Percentiles rank a stretch among this genome's conserved stretches.
Evolutionary conservation across 2,888 invertebrate genomes (phyloP).

Genomic region (Leucoma salicis): DNA sequence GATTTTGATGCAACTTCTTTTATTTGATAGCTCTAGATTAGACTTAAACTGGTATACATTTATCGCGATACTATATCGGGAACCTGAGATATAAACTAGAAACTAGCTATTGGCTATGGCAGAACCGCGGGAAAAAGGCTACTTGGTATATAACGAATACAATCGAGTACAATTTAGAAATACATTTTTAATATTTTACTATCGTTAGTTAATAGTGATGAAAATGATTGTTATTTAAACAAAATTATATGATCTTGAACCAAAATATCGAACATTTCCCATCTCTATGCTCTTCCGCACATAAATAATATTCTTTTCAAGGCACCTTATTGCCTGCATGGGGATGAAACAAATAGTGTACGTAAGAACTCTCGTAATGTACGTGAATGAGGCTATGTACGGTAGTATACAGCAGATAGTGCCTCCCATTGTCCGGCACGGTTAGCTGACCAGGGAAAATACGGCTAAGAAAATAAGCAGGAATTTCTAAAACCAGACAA

Average conservation of each 20-base stretch:
- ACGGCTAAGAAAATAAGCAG: conserved; percentile 32
- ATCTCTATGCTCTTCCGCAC: conserved; percentile 40
- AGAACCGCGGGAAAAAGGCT: too few relatives aligned
- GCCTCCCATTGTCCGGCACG: conserved; percentile 61
- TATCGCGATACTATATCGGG: too few relatives aligned
- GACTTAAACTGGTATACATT: too few relatives aligned
- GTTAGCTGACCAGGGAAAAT: conserved; percentile 58
- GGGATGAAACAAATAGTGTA: conserved; percentile 66
- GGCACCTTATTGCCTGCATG: conserved; percentile 48
- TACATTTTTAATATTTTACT: too few relatives aligned
- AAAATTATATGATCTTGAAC: not conserved
- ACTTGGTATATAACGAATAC: too few relatives aligned
- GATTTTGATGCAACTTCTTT: too few relatives aligned
- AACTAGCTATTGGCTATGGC: too few relatives aligned
- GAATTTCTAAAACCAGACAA: conserved; percentile 27
- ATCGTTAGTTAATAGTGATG: too few relatives aligned
- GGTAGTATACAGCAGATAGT: conserved; percentile 44
- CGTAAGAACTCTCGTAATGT: conserved; percentile 53
- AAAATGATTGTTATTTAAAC: not conserved
- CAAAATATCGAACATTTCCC: not conserved
- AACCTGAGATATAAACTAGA: too few relatives aligned
- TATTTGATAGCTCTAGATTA: too few relatives aligned
- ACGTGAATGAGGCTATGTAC: conserved; percentile 39
- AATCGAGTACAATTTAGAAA: too few relatives aligned
- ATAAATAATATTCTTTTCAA: conserved; percentile 80